Conservation (phyloP, 2,113 vertebrate species). For the Elachura formosa region DNA sequence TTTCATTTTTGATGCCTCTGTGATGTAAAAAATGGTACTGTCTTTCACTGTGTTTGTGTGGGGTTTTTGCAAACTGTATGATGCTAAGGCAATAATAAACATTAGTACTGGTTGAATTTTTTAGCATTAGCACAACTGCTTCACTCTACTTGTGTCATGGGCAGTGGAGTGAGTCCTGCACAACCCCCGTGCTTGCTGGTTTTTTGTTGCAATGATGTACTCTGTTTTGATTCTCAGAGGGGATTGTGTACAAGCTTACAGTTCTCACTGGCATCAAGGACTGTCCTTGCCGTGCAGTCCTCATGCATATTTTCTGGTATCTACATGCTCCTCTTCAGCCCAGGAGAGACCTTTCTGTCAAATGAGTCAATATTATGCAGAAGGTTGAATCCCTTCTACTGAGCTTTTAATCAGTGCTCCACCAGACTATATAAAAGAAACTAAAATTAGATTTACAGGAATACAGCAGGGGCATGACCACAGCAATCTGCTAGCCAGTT, state of each 20-base stretch:
- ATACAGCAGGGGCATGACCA: background rate
- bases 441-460: background rate
- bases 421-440: background rate
- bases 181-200: fast-evolving
- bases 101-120: background rate
- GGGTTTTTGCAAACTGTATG: background rate
- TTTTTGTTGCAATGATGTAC: background rate
- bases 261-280: background rate
- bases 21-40: background rate
- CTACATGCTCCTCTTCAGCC: background rate
- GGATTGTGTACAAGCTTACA: background rate
- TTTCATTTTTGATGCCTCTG: background rate
- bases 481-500: background rate
- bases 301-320: background rate
- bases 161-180: background rate
- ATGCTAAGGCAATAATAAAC: background rate
- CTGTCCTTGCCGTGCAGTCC: background rate
- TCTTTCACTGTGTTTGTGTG: background rate
- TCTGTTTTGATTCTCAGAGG: background rate
- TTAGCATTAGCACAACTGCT: background rate
- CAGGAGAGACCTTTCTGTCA: background rate
- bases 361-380: background rate
- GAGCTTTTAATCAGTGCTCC: background rate
- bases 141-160: background rate
- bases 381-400: background rate